Evolutionary conservation across 2,797 vertebrate genomes (phyloP).

Genomic region (Chromobotia macracanthus): DNA sequence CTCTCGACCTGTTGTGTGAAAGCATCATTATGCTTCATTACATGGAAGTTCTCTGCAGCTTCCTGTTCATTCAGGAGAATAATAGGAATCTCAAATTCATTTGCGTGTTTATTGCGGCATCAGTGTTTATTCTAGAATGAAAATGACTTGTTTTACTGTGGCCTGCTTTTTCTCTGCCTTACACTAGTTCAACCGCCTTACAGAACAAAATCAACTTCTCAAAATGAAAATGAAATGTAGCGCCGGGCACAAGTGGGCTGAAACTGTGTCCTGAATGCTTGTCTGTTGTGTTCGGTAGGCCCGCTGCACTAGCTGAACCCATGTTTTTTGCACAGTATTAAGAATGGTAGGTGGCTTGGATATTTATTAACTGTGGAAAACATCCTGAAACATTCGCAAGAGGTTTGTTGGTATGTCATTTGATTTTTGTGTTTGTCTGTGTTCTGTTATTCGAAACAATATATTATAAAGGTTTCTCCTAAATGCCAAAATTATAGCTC

Average conservation of each 20-base stretch:
- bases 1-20: background rate
- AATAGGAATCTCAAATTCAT: background rate
- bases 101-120: too few species aligned
- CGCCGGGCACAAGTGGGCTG: constrained; percentile 32
- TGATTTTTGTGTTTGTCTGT: too few species aligned
- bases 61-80: background rate
- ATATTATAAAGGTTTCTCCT: constrained; percentile 77
- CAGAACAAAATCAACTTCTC: constrained; percentile 47
- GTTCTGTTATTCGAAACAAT: too few species aligned
- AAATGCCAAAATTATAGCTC: constrained; percentile 90
- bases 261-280: constrained; percentile 64
- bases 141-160: background rate
- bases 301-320: constrained; percentile 79
- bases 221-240: constrained; percentile 24
- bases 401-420: constrained; percentile 66
- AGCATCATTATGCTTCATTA: background rate
- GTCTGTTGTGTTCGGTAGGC: constrained; percentile 65
- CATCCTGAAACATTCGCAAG: constrained; percentile 59
- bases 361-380: constrained; percentile 68
- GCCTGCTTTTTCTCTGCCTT: constrained; percentile 63
- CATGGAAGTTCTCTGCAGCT: background rate
- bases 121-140: background rate
- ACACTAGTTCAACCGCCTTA: constrained; percentile 70
- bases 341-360: constrained; percentile 65
- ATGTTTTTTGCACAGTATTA: constrained; percentile 80